Conservation (phyloP, 2,797 vertebrate genomes). For the Austrolebias charrua region DNA sequence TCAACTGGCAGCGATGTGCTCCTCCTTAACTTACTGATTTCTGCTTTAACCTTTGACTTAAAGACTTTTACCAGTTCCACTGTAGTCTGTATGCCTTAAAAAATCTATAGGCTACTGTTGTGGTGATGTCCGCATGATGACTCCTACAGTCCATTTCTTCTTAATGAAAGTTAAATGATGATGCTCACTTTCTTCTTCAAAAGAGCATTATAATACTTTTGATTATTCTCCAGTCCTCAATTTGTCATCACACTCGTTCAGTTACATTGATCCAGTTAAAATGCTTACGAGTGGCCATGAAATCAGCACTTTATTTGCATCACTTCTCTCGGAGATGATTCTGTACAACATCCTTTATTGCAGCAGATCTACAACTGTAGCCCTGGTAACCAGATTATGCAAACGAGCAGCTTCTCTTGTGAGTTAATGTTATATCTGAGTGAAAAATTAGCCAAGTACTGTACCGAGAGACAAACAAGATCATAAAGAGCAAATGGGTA, state of each 20-base stretch:
- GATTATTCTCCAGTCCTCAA: neutral
- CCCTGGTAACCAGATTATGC: constrained; percentile 65
- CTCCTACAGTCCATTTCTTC: neutral
- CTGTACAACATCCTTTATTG: constrained; percentile 30
- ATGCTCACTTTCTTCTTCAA: constrained; percentile 7
- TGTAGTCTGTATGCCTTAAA: constrained; percentile 28
- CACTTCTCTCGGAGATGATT: constrained; percentile 41
- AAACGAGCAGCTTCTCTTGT: constrained; percentile 56
- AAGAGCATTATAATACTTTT: constrained; percentile 4
- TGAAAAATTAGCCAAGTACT: constrained; percentile 57
- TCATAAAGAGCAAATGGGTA: constrained; percentile 29
- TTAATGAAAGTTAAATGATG: constrained; percentile 7
- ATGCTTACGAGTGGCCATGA: constrained; percentile 29
- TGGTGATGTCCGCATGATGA: constrained; percentile 22
- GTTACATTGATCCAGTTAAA: constrained; percentile 17
- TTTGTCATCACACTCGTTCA: constrained; percentile 16
- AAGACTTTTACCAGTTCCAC: constrained; percentile 50
- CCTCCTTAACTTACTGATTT: constrained; percentile 74
- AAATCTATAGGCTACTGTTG: constrained; percentile 41
- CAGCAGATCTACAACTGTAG: constrained; percentile 53
- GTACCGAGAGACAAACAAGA: constrained; percentile 53
- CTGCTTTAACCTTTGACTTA: constrained; percentile 59
- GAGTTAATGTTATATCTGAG: constrained; percentile 61
- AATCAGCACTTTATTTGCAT: constrained; percentile 46
- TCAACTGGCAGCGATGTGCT: constrained; percentile 59